Evolutionary conservation across 2,888 invertebrate species (phyloP).

Genomic region (Pasiphila rectangulata): DNA sequence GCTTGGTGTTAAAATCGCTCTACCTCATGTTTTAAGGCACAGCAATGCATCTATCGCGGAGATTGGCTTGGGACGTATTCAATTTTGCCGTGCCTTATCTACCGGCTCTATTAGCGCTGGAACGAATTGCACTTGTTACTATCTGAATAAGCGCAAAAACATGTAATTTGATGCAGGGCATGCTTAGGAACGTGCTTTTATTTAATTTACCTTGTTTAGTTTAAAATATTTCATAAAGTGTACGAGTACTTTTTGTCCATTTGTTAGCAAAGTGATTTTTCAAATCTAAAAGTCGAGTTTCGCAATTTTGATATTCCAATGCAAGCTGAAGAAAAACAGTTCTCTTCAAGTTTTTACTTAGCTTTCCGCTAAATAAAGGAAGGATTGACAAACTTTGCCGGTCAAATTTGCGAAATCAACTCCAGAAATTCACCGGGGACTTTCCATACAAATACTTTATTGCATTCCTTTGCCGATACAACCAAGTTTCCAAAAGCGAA

Average conservation of each 20-base stretch:
- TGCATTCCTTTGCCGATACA: slow-evolving; percentile 26
- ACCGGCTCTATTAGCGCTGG: slow-evolving; percentile 63
- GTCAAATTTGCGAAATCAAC: slow-evolving; percentile 23
- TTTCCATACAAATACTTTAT: slow-evolving; percentile 27
- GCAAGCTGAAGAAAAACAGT: slow-evolving; percentile 1
- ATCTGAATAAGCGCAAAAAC: slow-evolving; percentile 34
- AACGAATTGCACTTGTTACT: slow-evolving; percentile 38
- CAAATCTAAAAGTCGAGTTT: neutral
- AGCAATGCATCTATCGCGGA: slow-evolving; percentile 61
- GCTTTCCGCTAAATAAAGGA: slow-evolving; percentile 21
- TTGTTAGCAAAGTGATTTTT: no score
- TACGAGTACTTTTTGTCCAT: no score
- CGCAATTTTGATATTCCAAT: neutral
- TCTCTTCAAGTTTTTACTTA: slow-evolving; percentile 2
- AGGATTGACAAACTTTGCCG: slow-evolving; percentile 23
- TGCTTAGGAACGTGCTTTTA: slow-evolving; percentile 10
- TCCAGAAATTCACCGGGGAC: slow-evolving; percentile 19
- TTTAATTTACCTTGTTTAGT: no score
- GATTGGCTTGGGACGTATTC: slow-evolving; percentile 76
- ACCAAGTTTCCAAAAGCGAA: slow-evolving; percentile 26
- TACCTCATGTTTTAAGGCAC: slow-evolving; percentile 28
- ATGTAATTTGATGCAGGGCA: slow-evolving; percentile 11
- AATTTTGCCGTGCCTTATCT: slow-evolving; percentile 74
- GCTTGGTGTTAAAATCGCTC: slow-evolving; percentile 25
- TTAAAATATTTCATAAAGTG: no score